Conservation (phyloP, 2,113 vertebrate genomes). For the Scatophagus argus region DNA sequence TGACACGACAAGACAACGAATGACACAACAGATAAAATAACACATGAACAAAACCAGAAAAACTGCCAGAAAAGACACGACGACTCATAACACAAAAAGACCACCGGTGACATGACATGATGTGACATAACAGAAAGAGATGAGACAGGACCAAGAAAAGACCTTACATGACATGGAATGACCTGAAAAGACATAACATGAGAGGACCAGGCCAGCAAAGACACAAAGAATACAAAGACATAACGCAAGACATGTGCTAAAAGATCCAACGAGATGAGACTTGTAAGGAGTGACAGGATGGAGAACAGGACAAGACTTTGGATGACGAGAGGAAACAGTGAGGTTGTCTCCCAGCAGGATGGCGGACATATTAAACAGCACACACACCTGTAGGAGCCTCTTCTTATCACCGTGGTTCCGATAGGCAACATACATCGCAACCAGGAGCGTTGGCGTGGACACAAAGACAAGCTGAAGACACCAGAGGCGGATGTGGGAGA, state of each 20-base stretch:
- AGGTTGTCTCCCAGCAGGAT: neutral
- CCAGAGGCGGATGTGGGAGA: slow-evolving; percentile 96
- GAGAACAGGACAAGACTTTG: neutral
- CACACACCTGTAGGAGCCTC: slow-evolving; percentile 64
- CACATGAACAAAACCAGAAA: no score
- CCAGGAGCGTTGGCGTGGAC: slow-evolving; percentile 87
- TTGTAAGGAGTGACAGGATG: no score
- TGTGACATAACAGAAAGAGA: no score
- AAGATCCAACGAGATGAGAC: neutral
- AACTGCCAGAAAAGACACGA: no score
- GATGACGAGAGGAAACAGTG: neutral
- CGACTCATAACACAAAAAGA: no score
- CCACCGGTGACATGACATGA: no score
- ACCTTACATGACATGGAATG: neutral
- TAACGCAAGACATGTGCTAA: neutral
- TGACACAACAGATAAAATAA: no score
- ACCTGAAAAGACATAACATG: neutral
- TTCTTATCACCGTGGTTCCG: slow-evolving; percentile 73
- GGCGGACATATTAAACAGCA: no score
- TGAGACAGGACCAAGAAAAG: neutral
- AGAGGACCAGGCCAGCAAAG: neutral
- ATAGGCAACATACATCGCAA: slow-evolving; percentile 79
- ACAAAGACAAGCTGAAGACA: slow-evolving; percentile 95
- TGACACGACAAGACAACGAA: no score
- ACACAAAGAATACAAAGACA: neutral